These are phyloP conservation scores for Peribatodes rhomboidaria DNA, from an alignment of 2,888 invertebrate species.

Conservation along the genomic window DNA sequence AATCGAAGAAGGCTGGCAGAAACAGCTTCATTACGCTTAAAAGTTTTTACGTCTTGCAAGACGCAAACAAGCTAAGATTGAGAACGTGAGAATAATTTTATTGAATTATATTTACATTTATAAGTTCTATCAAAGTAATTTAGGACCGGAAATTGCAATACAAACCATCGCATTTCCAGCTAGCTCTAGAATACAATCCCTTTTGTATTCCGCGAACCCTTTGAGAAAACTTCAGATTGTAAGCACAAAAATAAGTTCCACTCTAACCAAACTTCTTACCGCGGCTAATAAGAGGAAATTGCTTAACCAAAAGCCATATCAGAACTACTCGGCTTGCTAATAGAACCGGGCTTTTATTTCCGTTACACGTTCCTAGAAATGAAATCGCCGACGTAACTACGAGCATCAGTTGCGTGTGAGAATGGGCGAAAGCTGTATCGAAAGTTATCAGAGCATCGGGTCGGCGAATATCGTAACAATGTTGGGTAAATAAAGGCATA, in stretches of 20 bases:
- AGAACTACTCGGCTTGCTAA: slow-evolving; percentile 39
- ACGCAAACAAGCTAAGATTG: too few species aligned
- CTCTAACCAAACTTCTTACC: slow-evolving; percentile 24
- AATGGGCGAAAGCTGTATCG: slow-evolving; percentile 61
- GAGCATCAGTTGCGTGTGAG: slow-evolving; percentile 54
- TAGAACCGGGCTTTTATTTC: slow-evolving; percentile 57
- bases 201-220: neutral
- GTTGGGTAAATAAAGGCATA: slow-evolving; percentile 75
- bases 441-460: slow-evolving; percentile 68
- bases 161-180: neutral
- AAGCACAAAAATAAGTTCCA: slow-evolving; percentile 24
- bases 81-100: too few species aligned
- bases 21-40: too few species aligned
- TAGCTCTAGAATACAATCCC: neutral
- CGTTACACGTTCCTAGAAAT: slow-evolving; percentile 58
- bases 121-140: too few species aligned
- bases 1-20: too few species aligned
- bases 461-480: slow-evolving; percentile 69
- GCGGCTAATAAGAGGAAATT: slow-evolving; percentile 33
- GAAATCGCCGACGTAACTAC: slow-evolving; percentile 57
- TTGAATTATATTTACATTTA: too few species aligned
- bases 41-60: too few species aligned
- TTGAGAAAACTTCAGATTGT: slow-evolving; percentile 4
- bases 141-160: neutral
- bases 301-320: slow-evolving; percentile 39